Percentiles rank a stretch among this genome's conserved stretches.
Conservation (phyloP, 2,888 invertebrate species). For the Luperina nickerlii region DNA sequence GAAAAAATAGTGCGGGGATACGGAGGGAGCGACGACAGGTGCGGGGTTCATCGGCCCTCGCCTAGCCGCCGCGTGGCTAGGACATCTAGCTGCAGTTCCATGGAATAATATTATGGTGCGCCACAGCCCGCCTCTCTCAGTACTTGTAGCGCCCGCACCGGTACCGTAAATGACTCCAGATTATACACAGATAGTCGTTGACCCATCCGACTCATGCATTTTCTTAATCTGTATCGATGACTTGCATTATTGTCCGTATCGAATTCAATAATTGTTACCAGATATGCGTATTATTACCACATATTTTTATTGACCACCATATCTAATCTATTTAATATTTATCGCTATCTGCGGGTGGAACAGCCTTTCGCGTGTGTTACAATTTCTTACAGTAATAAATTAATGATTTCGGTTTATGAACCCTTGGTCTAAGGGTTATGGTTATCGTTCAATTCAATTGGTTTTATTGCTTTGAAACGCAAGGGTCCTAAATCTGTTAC, state of each 20-base stretch:
- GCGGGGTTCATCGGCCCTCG: slow-evolving; percentile 86
- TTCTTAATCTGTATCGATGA: slow-evolving; percentile 53
- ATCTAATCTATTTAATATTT: slow-evolving; percentile 29
- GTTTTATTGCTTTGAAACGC: slow-evolving; percentile 21
- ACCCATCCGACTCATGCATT: slow-evolving; percentile 45
- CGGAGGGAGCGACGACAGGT: slow-evolving; percentile 83
- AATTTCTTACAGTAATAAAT: slow-evolving; percentile 9
- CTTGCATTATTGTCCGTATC: slow-evolving; percentile 36
- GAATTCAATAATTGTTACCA: slow-evolving; percentile 43
- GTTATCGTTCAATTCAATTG: slow-evolving; percentile 16
- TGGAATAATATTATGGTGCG: slow-evolving; percentile 79
- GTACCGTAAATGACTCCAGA: slow-evolving; percentile 75
- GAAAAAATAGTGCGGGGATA: slow-evolving; percentile 86
- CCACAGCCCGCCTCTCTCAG: slow-evolving; percentile 68
- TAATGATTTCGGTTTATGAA: neutral
- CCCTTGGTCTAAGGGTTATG: neutral
- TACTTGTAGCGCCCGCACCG: slow-evolving; percentile 71
- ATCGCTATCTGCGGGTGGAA: slow-evolving; percentile 9
- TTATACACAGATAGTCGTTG: slow-evolving; percentile 64
- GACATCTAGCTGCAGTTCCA: slow-evolving; percentile 76
- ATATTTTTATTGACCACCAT: slow-evolving; percentile 25
- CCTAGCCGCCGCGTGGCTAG: slow-evolving; percentile 71
- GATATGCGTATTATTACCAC: slow-evolving; percentile 36
- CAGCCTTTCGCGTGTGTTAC: slow-evolving; percentile 12
- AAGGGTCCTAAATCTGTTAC: neutral